Evolutionary conservation across 1,140 invertebrate species (phyloP).

Genomic region (Ephestia elutella): DNA sequence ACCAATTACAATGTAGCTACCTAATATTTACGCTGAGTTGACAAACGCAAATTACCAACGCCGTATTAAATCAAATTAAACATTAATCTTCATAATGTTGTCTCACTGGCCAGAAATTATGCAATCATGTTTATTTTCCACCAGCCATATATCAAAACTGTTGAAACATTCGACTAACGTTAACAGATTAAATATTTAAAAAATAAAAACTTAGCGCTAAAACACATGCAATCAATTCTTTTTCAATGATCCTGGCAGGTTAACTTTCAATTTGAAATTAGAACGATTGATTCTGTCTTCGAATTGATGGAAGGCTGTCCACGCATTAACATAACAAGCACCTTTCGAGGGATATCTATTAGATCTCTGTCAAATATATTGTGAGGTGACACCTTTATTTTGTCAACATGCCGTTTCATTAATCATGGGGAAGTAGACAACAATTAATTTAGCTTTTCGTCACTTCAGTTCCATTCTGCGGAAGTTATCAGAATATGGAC

Average conservation of each 20-base stretch:
- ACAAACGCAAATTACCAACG: background rate
- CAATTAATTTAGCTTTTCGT: conserved; percentile 2
- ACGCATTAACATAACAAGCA: conserved; percentile 6
- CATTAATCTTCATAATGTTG: background rate
- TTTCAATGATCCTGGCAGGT: conserved; percentile 8
- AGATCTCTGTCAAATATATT: conserved; percentile 6
- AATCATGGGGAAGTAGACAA: background rate
- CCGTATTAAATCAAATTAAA: background rate
- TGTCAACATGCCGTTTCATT: conserved; percentile 4
- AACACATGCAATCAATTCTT: background rate
- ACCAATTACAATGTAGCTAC: too few relatives aligned
- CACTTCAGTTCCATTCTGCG: too few relatives aligned
- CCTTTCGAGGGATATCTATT: background rate
- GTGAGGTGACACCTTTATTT: conserved; percentile 4
- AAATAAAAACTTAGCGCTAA: background rate
- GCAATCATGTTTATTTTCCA: background rate
- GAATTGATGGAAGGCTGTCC: conserved; percentile 31
- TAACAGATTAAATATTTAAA: conserved; percentile 17
- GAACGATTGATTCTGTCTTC: conserved; percentile 21
- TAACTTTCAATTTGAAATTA: conserved; percentile 41
- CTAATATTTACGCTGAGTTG: background rate
- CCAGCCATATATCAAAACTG: background rate
- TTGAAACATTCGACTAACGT: background rate
- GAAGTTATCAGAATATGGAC: background rate
- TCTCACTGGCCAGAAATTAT: background rate